phyloP scores from a whole-genome alignment of 1,140 invertebrate genomes.

The Watersipora subatra region DNA sequence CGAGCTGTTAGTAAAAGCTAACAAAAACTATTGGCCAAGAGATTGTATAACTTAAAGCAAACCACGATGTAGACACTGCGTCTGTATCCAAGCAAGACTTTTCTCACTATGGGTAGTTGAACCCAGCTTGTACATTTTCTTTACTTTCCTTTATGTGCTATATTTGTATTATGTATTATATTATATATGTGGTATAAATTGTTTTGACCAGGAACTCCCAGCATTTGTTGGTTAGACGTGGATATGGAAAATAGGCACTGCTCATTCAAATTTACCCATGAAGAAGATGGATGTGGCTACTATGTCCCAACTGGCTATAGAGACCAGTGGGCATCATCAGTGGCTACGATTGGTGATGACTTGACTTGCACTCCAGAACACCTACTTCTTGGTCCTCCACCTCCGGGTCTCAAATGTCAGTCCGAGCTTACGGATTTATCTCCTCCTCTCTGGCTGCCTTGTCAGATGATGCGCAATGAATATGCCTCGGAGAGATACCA shows the following conservation, averaged over 20 bases:
- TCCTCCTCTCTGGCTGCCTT: background rate
- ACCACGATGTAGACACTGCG: too few species aligned
- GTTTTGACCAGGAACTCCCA: conserved; percentile 16
- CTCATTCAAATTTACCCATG: conserved; percentile 4
- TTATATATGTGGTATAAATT: background rate
- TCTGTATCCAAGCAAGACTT: too few species aligned
- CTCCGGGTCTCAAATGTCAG: background rate
- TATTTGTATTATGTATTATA: background rate
- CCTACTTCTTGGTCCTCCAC: conserved; percentile 16
- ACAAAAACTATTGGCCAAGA: too few species aligned
- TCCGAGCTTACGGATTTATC: background rate
- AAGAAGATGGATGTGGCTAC: conserved; percentile 18
- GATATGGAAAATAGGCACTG: conserved; percentile 22
- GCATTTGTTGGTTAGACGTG: conserved; percentile 20
- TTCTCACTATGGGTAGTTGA: too few species aligned
- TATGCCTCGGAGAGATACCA: too few species aligned
- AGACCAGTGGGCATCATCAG: conserved; percentile 20
- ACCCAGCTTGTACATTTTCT: too few species aligned
- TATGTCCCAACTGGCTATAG: conserved; percentile 18
- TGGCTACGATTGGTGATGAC: conserved; percentile 15
- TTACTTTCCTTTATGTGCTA: too few species aligned
- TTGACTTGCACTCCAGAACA: conserved; percentile 16
- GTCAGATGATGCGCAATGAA: too few species aligned
- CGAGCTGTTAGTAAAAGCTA: too few species aligned
- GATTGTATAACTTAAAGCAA: too few species aligned